Percentiles rank a stretch among this genome's conserved stretches.
Evolutionary conservation across 1,140 invertebrate genomes (phyloP).

Genomic region (Drosophila erecta): DNA sequence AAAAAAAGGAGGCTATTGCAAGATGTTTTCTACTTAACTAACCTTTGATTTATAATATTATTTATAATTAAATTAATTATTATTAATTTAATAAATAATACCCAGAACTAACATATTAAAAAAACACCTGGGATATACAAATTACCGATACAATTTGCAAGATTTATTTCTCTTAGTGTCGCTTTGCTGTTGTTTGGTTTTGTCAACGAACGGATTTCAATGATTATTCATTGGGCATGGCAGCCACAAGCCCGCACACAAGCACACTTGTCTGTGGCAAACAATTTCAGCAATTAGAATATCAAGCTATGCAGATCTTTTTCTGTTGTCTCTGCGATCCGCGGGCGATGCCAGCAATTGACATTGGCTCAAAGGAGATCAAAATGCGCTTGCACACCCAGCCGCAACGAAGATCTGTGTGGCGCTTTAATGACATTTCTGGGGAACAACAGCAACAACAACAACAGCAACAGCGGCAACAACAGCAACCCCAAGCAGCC

Average conservation of each 20-base stretch:
- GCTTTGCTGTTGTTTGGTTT: slow-evolving; percentile 47
- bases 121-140: no score
- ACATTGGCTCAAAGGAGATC: slow-evolving; percentile 65
- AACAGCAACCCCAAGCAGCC: slow-evolving; percentile 1
- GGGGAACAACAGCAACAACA: slow-evolving; percentile 55
- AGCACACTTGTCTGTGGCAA: slow-evolving; percentile 69
- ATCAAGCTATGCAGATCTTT: slow-evolving; percentile 79
- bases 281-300: slow-evolving; percentile 83
- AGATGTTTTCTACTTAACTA: no score
- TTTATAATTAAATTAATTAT: no score
- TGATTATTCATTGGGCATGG: slow-evolving; percentile 82
- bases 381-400: slow-evolving; percentile 62
- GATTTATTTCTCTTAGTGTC: background rate
- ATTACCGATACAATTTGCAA: no score
- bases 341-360: slow-evolving; percentile 69
- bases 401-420: slow-evolving; percentile 42
- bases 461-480: slow-evolving; percentile 47
- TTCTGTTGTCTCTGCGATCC: slow-evolving; percentile 30
- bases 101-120: no score
- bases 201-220: slow-evolving; percentile 72
- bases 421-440: slow-evolving; percentile 81
- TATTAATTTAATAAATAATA: no score
- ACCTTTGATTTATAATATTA: no score
- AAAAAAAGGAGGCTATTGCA: no score
- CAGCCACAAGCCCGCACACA: slow-evolving; percentile 51